Base-by-base conservation (phyloP, 2,888 invertebrate genomes). In the Norana najaformis region DNA sequence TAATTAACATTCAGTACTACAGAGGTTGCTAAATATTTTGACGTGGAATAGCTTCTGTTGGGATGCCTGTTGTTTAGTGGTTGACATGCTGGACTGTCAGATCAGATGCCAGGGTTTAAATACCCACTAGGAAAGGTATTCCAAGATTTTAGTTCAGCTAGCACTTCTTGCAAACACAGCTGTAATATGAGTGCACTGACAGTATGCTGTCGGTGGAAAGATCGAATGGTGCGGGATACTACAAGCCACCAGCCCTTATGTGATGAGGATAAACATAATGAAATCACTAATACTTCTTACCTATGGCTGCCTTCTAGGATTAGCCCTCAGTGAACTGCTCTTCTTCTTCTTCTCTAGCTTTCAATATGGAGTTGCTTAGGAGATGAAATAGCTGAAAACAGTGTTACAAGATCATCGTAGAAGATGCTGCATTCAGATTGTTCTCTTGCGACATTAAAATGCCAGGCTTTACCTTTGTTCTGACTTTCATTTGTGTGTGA, bases 1-100 rank as follows among this genome's bases (percentile, higher is more conserved):
- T 69, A n/a, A 69, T n/a, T 69, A 69, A n/a, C 69, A 69, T 69
- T 69, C 30, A n/a, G 69, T 69, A n/a, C 69, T 69, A 69, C n/a
- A 11, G n/a, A n/a, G 69, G 13, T n/a, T 69, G 69, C 30, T 69
- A n/a, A n/a, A n/a, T n/a, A 69, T 69, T 69, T 69, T 69, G 30
- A n/a, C 16, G 23, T 23, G 23, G n/a, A n/a, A n/a, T n/a, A n/a
- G n/a, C n/a, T n/a, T n/a, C n/a, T n/a, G n/a, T n/a, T n/a, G n/a
- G n/a, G n/a, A n/a, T n/a, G n/a, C n/a, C n/a, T n/a, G n/a, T n/a
- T n/a, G n/a, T n/a, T n/a, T n/a, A n/a, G n/a, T n/a, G n/a, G n/a
- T n/a, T n/a, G 23, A 47, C 47, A 47, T 23, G 41, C 30, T 30
- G 30, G 5, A 18, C 30, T 69, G n/a, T 69, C 30, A 30, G n/a